Base-by-base conservation (phyloP, 1,140 invertebrate species). In the Lanistes nyassanus region DNA sequence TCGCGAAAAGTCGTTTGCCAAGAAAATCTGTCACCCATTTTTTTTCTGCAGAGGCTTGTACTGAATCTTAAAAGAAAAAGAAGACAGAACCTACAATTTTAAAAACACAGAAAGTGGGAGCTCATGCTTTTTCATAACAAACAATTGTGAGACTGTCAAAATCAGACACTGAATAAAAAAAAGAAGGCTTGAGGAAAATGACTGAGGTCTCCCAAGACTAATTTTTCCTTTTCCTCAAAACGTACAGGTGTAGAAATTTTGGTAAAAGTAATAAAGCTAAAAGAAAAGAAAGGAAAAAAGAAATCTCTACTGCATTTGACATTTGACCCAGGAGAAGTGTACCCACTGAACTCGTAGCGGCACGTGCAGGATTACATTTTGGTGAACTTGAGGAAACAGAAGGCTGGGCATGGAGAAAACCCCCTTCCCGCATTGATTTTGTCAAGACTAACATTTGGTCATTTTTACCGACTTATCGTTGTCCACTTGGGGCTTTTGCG, bases 371-470 rank as follows among this genome's bases (percentile, higher is more conserved):
- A 56, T 56, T 23, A 70, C 51, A 16, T 51, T 6, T 2, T 34
- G 34, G 13, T 2, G 51, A 58, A 37, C 51, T 26, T 34, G 68
- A 70, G 55, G 26, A 70, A 70, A 70, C 53, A 36, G 36, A n/a
- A 21, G 11, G 51, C 5, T 47, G 23, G 13, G 13, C 19, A 21
- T 1, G 7, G 56, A 36, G 51, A 29, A 42, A n/a, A 29, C 16
- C 31, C 56, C 23, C 29, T 34, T 29, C 13, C 21, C 3, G 3
- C 5, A 68, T 70, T 55, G 51, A 70, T 70, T 56, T 55, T 36
- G 34, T 53, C 56, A 0, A 58, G 51, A 70, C 51, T 70, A 70
- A 70, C 68, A 70, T 42, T 70, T 70, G 56, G 47, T 70, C 53
- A 51, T 70, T 70, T 70, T 70, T 55, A 55, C 47, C 68, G 51